phyloP scores from a whole-genome alignment of 2,888 invertebrate species.

The Chaitophorus viminalis region DNA sequence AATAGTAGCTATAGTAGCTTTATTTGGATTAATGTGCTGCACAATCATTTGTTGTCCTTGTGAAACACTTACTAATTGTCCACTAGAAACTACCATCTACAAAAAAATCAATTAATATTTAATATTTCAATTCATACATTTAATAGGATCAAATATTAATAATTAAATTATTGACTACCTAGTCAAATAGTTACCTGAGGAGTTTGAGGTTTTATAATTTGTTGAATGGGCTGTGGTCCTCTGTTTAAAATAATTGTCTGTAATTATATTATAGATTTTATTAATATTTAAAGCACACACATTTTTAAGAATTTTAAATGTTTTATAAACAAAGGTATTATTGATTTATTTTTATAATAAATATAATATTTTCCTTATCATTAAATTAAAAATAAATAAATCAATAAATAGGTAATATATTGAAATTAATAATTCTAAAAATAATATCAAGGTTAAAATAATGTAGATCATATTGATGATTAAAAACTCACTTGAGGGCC shows the following conservation, averaged over 20 bases:
- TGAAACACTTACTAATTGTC: constrained; percentile 48
- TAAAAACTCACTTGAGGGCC: constrained; percentile 43
- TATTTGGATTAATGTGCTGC: constrained; percentile 68
- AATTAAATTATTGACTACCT: background rate
- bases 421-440: background rate
- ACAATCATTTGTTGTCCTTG: constrained; percentile 59
- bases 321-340: too few relatives aligned
- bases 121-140: background rate
- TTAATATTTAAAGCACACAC: background rate
- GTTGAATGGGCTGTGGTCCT: constrained; percentile 37
- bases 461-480: background rate
- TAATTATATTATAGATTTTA: background rate
- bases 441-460: background rate
- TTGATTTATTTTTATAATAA: too few relatives aligned
- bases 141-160: background rate
- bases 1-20: constrained; percentile 84
- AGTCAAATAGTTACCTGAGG: constrained; percentile 34
- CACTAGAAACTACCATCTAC: constrained; percentile 49
- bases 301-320: background rate
- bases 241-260: constrained; percentile 56
- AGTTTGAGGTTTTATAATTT: constrained; percentile 51
- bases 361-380: background rate
- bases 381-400: background rate
- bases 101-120: background rate
- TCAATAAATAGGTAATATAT: background rate